Base-by-base conservation (phyloP, 2,888 invertebrate genomes). In the Scaptomyza tumidula region DNA sequence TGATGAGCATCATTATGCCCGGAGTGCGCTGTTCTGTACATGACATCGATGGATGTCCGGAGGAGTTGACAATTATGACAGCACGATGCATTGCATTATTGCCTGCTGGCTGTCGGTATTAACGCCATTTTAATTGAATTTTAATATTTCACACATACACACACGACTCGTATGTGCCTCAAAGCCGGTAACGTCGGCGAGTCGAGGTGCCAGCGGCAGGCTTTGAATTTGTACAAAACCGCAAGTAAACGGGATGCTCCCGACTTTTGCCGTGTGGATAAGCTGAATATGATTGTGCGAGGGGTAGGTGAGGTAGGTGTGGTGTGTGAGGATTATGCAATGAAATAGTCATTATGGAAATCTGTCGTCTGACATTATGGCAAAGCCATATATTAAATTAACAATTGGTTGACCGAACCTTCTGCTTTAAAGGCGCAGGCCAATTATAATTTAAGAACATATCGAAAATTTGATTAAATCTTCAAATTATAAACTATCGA, bases 61-160 rank as follows among this genome's bases (percentile, higher is more conserved):
- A 72, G 79, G 77, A 86, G 86, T 74, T 90, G 88, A 90, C 90
- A 90, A 90, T 86, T 90, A 78, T 88, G 90, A 78, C 77, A 89
- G 78, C 77, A 68, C 68, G 66, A 75, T 72, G 14, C 39, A 24
- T 14, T 65, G 56, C 73, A 71, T 81, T 80, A 71, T 57, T 82
- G 77, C 73, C 75, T 56, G 64, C 60, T 65, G 69, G 66, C 80
- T 80, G 81, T 75, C 68, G 77, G 83, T 83, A 89, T 90, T 90
- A 90, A 89, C 89, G 89, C 85, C 75, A 80, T 86, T 89, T 90
- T 90, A 90, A 89, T 89, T 89, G 89, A 90, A 89, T 89, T 89
- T 89, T 89, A 90, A 89, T 89, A 90, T 89, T 89, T 89, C 77
- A 89, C 89, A 89, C 82, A 35, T 19, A 49, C 14, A 29, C 77